These are phyloP conservation scores for Bergia puertoricense DNA, from an alignment of 92 coral and sea anemone species.

Conservation along the genomic window DNA sequence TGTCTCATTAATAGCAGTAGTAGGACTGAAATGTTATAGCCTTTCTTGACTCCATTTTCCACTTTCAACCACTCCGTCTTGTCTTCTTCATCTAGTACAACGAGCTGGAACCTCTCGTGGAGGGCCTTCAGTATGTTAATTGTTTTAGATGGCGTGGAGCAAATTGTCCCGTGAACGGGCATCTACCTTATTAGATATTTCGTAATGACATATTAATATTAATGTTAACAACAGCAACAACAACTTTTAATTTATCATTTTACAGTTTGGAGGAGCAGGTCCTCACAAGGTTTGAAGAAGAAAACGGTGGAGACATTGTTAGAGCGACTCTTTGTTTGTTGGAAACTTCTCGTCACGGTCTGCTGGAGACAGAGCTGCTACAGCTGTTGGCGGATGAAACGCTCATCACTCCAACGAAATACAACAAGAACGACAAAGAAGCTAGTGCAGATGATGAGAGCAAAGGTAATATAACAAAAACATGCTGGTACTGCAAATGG, in stretches of 20 bases:
- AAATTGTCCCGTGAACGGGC: too few relatives aligned
- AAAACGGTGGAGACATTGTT: slow-evolving; percentile 92
- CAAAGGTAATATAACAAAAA: not conserved
- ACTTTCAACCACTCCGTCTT: not conserved
- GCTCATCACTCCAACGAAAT: slow-evolving; percentile 74
- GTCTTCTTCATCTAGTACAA: not conserved
- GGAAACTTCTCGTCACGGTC: slow-evolving; percentile 97
- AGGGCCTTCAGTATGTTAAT: not conserved
- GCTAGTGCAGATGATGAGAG: not conserved
- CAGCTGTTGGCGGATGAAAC: slow-evolving; percentile 92
- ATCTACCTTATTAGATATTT: too few relatives aligned
- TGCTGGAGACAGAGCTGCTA: slow-evolving; percentile 90
- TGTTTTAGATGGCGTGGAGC: not conserved
- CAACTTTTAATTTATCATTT: not conserved
- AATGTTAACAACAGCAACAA: not conserved
- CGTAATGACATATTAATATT: not conserved
- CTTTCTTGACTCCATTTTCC: not conserved
- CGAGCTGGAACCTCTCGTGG: not conserved
- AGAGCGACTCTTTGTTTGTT: slow-evolving; percentile 91
- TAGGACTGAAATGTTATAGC: not conserved
- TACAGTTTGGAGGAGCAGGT: slow-evolving; percentile 95
- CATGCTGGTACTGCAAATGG: not conserved
- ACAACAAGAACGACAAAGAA: slow-evolving; percentile 70
- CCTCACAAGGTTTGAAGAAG: slow-evolving; percentile 88
- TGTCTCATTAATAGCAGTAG: not conserved